Evolutionary conservation across 2,888 invertebrate species (phyloP).

Genomic region (Spilosoma lubricipeda): DNA sequence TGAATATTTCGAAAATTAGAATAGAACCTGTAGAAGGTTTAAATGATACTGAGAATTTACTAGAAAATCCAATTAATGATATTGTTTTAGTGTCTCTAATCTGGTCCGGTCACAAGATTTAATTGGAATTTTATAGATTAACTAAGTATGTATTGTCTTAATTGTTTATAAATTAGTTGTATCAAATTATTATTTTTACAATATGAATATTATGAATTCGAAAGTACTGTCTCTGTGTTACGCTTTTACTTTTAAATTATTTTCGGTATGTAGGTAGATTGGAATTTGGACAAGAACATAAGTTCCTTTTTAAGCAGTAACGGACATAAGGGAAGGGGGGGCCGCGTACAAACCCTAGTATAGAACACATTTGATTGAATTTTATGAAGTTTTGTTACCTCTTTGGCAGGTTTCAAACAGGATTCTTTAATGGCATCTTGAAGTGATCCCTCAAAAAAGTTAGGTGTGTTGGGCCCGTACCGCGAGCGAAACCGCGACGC

Average conservation of each 20-base stretch:
- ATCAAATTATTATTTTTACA: no score
- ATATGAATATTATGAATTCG: no score
- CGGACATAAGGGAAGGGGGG: no score
- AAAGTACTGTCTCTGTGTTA: no score
- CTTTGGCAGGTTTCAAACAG: conserved; percentile 95
- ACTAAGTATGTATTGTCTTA: no score
- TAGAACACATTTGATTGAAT: no score
- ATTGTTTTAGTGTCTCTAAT: not conserved
- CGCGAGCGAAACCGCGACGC: conserved; percentile 93
- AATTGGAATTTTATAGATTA: not conserved
- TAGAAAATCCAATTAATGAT: not conserved
- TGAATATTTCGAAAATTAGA: not conserved
- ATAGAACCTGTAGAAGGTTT: not conserved
- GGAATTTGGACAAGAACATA: no score
- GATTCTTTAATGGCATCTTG: conserved; percentile 97
- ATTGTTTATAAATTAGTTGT: no score
- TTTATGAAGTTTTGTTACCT: conserved; percentile 83
- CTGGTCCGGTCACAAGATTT: not conserved
- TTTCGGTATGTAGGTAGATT: no score
- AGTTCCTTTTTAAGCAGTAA: no score
- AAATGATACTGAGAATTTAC: not conserved
- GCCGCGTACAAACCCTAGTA: no score
- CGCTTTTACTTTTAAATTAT: no score
- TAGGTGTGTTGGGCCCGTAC: conserved; percentile 95
- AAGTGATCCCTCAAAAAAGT: conserved; percentile 96